Evolutionary conservation across 2,888 invertebrate species (phyloP), one percentile per base, ranked within the genome.

Genomic region (Amblyteles armatorius): DNA sequence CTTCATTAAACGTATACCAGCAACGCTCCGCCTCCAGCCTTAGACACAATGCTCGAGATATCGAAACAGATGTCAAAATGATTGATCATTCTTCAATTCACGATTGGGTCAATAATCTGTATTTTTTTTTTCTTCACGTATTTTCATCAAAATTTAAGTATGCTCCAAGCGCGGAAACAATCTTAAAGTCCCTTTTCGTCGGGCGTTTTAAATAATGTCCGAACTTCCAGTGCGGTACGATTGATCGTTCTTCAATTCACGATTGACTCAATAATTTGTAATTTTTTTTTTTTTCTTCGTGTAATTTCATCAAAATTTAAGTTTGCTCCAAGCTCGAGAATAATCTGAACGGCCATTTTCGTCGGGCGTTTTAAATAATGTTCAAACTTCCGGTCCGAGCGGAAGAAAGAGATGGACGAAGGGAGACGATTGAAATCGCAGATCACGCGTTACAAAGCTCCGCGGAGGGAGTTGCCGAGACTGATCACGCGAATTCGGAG

Each of bases 401-500:
- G 52, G 73, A 79, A 69, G 29, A 40, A 60, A 33, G 60, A 69
- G 48, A 19, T 67, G 60, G 65, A 71, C 26, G 50, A 36, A 50
- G 71, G 50, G 50, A 40, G 50, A 36, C 36, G 79, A 85, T 85
- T 85, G 79, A 68, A 79, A 79, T 85, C 79, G 83, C 87, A 87
- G 81, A 87, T 87, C 87, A 88, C 87, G 87, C 79, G 79, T 87
- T 60, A 60, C 44, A 33, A 67, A 72, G 67, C 50, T 26, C 69
- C 69, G 79, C 69, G 73, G 82, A 74, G 44, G 40, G 77, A 82
- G 74, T 82, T 79, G 79, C 69, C 36, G 63, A 69, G 69, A 65
- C 79, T 74, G 79, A 79, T 67, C 79, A 85, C 84, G 84, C 77
- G 81, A 85, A 85, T 87, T 88, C 87, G 82, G 79, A 87, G 87